These are phyloP conservation scores for Mizuhopecten yessoensis DNA, from an alignment of 1,140 invertebrate species.

Conservation along the genomic window DNA sequence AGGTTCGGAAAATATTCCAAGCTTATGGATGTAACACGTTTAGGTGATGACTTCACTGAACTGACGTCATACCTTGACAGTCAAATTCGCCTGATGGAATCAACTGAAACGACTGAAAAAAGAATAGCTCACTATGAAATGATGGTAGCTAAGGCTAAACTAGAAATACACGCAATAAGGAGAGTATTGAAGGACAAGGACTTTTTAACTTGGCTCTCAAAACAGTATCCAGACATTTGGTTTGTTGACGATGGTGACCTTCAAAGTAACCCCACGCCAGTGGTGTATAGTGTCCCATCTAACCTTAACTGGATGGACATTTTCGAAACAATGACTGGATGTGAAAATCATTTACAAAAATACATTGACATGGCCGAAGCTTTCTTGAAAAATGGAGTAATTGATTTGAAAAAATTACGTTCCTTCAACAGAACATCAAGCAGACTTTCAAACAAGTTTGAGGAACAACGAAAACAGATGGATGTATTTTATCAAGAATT, in stretches of 20 bases:
- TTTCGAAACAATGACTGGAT: neutral
- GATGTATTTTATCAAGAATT: neutral
- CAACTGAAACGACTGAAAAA: neutral
- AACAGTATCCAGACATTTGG: slow-evolving; percentile 5
- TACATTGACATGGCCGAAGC: neutral
- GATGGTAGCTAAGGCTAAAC: neutral
- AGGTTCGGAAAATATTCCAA: neutral
- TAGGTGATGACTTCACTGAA: neutral
- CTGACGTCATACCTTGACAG: neutral
- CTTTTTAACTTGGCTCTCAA: neutral
- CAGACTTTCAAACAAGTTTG: neutral
- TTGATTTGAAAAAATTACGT: neutral
- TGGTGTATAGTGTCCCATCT: neutral
- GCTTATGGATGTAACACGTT: neutral
- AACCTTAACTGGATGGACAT: neutral
- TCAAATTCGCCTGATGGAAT: neutral
- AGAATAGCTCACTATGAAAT: neutral
- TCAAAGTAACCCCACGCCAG: neutral
- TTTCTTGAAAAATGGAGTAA: neutral
- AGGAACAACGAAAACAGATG: neutral
- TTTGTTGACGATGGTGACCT: neutral
- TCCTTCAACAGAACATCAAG: neutral
- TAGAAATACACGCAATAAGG: neutral
- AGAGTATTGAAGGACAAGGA: neutral
- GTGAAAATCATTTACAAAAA: neutral